Base-by-base conservation (phyloP, 1,140 invertebrate genomes). In the Atopsyche davidsoni region DNA sequence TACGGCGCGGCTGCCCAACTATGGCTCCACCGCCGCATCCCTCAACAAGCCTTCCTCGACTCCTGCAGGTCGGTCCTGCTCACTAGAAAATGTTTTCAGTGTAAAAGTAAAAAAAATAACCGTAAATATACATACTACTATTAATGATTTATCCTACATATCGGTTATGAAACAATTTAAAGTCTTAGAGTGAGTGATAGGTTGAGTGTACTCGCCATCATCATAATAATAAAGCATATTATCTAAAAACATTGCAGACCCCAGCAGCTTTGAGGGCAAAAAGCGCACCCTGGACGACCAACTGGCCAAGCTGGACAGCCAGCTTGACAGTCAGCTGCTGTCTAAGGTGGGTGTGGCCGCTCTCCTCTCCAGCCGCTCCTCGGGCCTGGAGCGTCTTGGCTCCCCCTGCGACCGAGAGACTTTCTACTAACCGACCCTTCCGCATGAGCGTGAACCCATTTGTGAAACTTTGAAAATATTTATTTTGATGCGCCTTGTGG, bases 211-310 rank as follows among this genome's bases (percentile, higher is more conserved):
- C n/a, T n/a, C n/a, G n/a, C n/a, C n/a, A n/a, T n/a, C n/a, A n/a
- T n/a, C n/a, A n/a, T n/a, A n/a, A n/a, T n/a, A n/a, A n/a, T n/a
- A 11, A 21, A 21, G 6, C 23, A 19, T 22, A 7, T 36, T 38
- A 31, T 18, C n/a, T n/a, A n/a, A n/a, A n/a, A n/a, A n/a, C n/a
- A n/a, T n/a, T n/a, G n/a, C 41, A 58, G 57, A 55, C 46, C 53
- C 57, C 6, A 58, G 48, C 6, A 55, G 81, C 59, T 86, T 85
- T 64, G 82, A 86, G 64, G 80, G 80, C 64, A 82, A 81, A 10
- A 83, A 82, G 59, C 83, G 86, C 61, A 85, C 84, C 38, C 75
- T 89, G 47, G 86, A 88, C 63, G 84, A 87, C 69, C 85, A 89
- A 67, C 69, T 89, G 46, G 88, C 88, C 70, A 85, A 88, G 68